Evolutionary conservation across 1,140 invertebrate species (phyloP), one percentile per base, ranked within the genome.

Genomic region (Oppia nitens): DNA sequence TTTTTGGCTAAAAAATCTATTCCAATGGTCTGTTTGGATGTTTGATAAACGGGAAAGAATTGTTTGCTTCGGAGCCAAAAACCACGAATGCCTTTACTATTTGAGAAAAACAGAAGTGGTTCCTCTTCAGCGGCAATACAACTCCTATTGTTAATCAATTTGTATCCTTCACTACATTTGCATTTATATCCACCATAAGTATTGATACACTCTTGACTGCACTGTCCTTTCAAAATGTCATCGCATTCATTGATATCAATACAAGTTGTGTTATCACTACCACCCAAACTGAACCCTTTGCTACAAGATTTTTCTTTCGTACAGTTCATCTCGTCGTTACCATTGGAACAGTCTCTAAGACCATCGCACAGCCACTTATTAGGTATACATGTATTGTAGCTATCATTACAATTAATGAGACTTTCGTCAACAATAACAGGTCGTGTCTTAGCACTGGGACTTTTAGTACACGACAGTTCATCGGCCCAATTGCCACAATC

Each of bases 401-500:
- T 47, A 23, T 53, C 60, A 25, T 63, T 29, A 32, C 61, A 62
- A 23, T 26, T 26, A 45, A 62, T 48, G 53, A 53, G 53, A 32
- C n/a, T n/a, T 62, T 40, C 20, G 11, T 23, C 29, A 49, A 60
- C 49, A 60, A 62, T 25, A 20, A 3, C 25, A 9, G 6, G 29
- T n/a, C 27, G 17, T 55, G 20, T n/a, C 2, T 4, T 2, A 1
- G 26, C 21, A 23, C 24, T 20, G 4, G n/a, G 14, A 28, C 49
- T 20, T 9, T 25, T 51, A 4, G 6, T 32, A 68, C 88, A 94
- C 68, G 91, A 85, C 63, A 90, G 76, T 77, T 94, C 89, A 70
- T 94, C 89, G 9, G 85, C 87, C 62, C 76, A 81, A 72, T 93
- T 88, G 21, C 87, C 88, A 67, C 89, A 94, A 68, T 94, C 89